These are phyloP conservation scores for Neosilurus hyrtlii DNA, from an alignment of 2,797 vertebrate genomes.

Conservation along the genomic window DNA sequence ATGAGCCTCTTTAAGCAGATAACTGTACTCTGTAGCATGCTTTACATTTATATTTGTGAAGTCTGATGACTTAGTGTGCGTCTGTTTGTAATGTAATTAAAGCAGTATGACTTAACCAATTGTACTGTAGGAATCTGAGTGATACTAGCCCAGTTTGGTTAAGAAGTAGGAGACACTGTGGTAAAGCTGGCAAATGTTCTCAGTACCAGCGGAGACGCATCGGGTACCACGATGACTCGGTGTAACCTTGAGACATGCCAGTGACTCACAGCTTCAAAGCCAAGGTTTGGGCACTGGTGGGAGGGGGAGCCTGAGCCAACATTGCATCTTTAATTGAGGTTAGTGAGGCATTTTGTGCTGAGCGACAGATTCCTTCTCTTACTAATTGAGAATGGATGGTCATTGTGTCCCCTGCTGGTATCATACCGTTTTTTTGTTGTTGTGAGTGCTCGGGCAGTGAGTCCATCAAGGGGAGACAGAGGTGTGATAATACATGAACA, in stretches of 20 bases:
- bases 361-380: slow-evolving; percentile 61
- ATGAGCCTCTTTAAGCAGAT: background rate
- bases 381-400: slow-evolving; percentile 59
- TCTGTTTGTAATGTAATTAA: slow-evolving; percentile 57
- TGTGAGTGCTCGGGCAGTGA: slow-evolving; percentile 46
- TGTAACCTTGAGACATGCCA: slow-evolving; percentile 54
- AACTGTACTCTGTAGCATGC: background rate
- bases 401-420: slow-evolving; percentile 48
- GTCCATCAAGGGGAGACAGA: slow-evolving; percentile 25
- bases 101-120: slow-evolving; percentile 60
- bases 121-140: slow-evolving; percentile 59
- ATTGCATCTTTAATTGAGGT: slow-evolving; percentile 70
- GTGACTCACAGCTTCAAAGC: slow-evolving; percentile 66
- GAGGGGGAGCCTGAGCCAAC: slow-evolving; percentile 53
- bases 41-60: background rate
- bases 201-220: slow-evolving; percentile 47
- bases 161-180: slow-evolving; percentile 63
- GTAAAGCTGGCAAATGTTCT: slow-evolving; percentile 60
- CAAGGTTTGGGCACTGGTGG: slow-evolving; percentile 48
- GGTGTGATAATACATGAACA: slow-evolving; percentile 8
- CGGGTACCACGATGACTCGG: slow-evolving; percentile 49
- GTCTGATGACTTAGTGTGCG: slow-evolving; percentile 39
- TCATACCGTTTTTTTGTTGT: slow-evolving; percentile 28
- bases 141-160: slow-evolving; percentile 53
- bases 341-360: slow-evolving; percentile 67